Evolutionary conservation across 2,797 vertebrate species (phyloP), one percentile per base, ranked within the genome.

Genomic region (Poeciliopsis presidionis): DNA sequence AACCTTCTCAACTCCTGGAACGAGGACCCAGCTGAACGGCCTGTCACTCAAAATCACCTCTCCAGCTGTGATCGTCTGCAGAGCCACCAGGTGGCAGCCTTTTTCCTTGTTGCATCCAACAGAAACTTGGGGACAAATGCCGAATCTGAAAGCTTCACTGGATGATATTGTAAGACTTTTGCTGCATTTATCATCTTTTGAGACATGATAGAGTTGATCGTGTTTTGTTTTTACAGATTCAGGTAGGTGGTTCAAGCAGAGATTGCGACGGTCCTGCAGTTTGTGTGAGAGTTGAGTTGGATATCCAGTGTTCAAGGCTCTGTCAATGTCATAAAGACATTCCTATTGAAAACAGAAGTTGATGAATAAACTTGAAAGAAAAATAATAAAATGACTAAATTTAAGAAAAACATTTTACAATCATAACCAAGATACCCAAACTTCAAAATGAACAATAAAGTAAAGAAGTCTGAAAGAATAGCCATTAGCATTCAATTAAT

Each of bases 11-110:
- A 74, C 76, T 65, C 88, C 90, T 30, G 95, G 96, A 63, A 96
- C 95, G 22, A 99, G 96, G 79, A 99, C 97, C 5, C 94, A 97
- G 78, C 96, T 95, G 93, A 97, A 99, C 0, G 98, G 97, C 55
- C 95, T 89, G 28, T 99, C 98, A 53, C 81, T 90, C 57, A 99
- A 82, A 73, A 99, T 84, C 47, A 94, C 86, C 74, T 97, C 96
- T 47, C 98, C 98, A 0, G 96, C 93, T 72, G 88, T 47, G 72
- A 97, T 95, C 75, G 93, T 91, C 83, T 95, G 87, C 7, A 80
- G 84, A 51, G 96, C 97, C 91, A 98, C 88, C 82, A 98, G 95
- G 84, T 95, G 95, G 86, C 97, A 96, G 45, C 98, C 98, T 93
- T 96, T 97, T 77, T 93, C 86, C n/a, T 25, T 39, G 87, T 94